Percentiles rank a stretch among this genome's conserved stretches.
Evolutionary conservation across 1,140 invertebrate genomes (phyloP).

Genomic region (Heliconius hermathena): DNA sequence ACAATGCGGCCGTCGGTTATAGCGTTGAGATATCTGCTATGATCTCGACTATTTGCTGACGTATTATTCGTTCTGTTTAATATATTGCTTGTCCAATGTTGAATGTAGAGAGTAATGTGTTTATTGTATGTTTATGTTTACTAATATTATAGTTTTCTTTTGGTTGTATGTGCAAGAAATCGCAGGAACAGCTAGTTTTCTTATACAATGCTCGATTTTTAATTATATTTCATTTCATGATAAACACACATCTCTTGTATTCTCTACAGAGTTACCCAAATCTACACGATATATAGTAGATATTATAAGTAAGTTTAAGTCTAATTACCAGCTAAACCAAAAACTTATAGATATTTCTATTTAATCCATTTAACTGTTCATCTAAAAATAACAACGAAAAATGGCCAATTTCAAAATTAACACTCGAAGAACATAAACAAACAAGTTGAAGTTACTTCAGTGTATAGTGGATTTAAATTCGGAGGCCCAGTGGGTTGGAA

Average conservation of each 20-base stretch:
- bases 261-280: too few species aligned
- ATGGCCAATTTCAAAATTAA: background rate
- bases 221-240: too few species aligned
- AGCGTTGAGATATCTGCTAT: slow-evolving; percentile 34
- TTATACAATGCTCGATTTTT: too few species aligned
- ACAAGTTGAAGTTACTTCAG: slow-evolving; percentile 17
- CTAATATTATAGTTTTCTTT: too few species aligned
- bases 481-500: slow-evolving; percentile 65
- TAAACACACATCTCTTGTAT: too few species aligned
- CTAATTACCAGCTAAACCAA: too few species aligned
- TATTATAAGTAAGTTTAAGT: too few species aligned
- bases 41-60: slow-evolving; percentile 27
- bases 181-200: too few species aligned
- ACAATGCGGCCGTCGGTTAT: slow-evolving; percentile 42
- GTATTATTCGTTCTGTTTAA: slow-evolving; percentile 5
- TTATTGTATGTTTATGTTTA: too few species aligned
- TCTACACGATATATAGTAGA: too few species aligned
- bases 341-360: background rate
- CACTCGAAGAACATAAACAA: slow-evolving; percentile 18
- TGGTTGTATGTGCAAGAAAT: too few species aligned
- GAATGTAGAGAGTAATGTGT: background rate
- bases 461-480: slow-evolving; percentile 39
- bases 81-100: background rate
- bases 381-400: background rate
- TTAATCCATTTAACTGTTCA: background rate